Conservation (phyloP, 2,888 invertebrate genomes). For the Anorthoa munda region DNA sequence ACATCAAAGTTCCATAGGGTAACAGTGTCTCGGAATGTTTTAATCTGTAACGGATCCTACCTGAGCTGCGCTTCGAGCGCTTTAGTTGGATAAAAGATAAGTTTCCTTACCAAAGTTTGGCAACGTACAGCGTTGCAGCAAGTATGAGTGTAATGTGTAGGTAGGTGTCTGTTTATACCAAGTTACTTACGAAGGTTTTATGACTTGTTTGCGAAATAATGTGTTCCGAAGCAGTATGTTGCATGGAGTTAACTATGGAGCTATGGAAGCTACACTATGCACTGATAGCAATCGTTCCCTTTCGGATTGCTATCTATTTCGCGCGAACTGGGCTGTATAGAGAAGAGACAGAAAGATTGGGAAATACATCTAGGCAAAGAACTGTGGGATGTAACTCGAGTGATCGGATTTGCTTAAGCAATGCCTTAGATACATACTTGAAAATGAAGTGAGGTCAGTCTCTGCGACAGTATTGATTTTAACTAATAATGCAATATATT, state of each 20-base stretch:
- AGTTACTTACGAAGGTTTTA: constrained; percentile 41
- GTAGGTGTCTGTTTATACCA: constrained; percentile 27
- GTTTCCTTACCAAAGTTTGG: constrained; percentile 45
- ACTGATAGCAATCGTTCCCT: constrained; percentile 44
- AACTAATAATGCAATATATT: neutral
- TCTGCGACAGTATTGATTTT: neutral
- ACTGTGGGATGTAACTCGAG: constrained; percentile 39
- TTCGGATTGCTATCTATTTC: constrained; percentile 46
- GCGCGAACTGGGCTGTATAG: constrained; percentile 31
- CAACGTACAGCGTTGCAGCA: constrained; percentile 36
- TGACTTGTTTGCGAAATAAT: constrained; percentile 49
- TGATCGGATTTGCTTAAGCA: constrained; percentile 45
- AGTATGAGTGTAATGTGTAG: constrained; percentile 32
- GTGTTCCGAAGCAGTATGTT: constrained; percentile 26
- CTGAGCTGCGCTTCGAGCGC: constrained; percentile 43
- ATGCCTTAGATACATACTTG: constrained; percentile 9
- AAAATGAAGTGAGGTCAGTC: neutral
- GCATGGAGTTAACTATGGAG: constrained; percentile 9
- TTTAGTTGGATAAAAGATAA: constrained; percentile 50
- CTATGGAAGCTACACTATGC: constrained; percentile 16
- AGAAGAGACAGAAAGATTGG: constrained; percentile 35
- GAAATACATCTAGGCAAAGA: constrained; percentile 50
- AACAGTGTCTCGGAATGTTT: constrained; percentile 39
- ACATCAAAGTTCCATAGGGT: constrained; percentile 23
- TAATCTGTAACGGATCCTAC: constrained; percentile 42